These are phyloP conservation scores for Littorina saxatilis DNA, from an alignment of 1,140 invertebrate genomes.

Conservation along the genomic window DNA sequence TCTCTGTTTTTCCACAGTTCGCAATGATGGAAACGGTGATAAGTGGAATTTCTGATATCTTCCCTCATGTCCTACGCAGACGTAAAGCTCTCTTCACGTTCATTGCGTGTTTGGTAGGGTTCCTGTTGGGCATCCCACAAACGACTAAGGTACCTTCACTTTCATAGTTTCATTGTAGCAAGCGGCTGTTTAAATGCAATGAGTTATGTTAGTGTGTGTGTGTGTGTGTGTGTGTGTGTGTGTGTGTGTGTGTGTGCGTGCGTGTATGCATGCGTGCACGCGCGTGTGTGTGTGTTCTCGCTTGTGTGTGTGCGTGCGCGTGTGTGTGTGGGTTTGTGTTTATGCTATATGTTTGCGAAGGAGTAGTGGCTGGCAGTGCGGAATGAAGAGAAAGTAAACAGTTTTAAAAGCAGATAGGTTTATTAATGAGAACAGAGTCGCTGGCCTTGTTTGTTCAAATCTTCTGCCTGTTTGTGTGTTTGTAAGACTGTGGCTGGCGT, in stretches of 20 bases:
- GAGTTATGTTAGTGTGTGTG: background rate
- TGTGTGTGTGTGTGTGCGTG: no score
- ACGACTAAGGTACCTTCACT: background rate
- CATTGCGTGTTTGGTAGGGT: constrained; percentile 62
- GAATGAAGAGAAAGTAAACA: no score
- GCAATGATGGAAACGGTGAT: constrained; percentile 88
- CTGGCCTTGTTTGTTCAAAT: background rate
- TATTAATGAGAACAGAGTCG: background rate
- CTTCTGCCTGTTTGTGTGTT: background rate
- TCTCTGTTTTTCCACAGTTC: constrained; percentile 80
- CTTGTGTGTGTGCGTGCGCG: no score
- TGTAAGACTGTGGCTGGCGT: background rate
- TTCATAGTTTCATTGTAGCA: no score
- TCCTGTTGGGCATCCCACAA: constrained; percentile 61
- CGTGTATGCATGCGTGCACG: background rate
- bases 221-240: no score
- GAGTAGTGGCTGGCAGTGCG: background rate
- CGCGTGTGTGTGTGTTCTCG: no score
- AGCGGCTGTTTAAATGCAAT: no score
- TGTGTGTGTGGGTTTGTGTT: no score
- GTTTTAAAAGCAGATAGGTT: background rate
- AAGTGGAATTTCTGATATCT: background rate
- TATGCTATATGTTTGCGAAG: no score
- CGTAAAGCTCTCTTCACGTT: constrained; percentile 52
- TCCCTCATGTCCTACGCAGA: constrained; percentile 22